phyloP scores from a whole-genome alignment of 1,140 invertebrate species.

The Anoplolepis gracilipes region DNA sequence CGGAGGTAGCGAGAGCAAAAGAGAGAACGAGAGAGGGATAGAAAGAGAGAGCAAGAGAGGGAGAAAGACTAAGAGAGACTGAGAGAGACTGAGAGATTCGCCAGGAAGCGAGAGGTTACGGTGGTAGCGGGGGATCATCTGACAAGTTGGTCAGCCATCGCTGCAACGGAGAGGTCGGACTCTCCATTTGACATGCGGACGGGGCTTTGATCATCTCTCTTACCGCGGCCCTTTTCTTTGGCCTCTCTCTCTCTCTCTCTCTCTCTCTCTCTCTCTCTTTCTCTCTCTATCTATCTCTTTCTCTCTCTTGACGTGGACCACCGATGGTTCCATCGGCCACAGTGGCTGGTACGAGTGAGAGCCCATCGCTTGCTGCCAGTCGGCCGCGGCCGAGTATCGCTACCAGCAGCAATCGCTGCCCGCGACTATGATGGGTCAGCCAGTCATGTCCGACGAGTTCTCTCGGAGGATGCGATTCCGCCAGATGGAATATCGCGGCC shows the following conservation, averaged over 20 bases:
- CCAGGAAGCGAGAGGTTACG: constrained; percentile 46
- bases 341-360: constrained; percentile 6
- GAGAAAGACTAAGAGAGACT: constrained; percentile 7
- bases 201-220: constrained; percentile 77
- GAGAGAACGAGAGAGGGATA: not conserved
- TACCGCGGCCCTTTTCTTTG: constrained; percentile 63
- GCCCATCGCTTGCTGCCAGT: constrained; percentile 12
- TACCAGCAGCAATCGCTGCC: constrained; percentile 53
- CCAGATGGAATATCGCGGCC: constrained; percentile 75
- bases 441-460: constrained; percentile 70
- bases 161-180: constrained; percentile 69
- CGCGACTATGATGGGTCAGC: constrained; percentile 73
- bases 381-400: constrained; percentile 23
- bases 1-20: constrained; percentile 22
- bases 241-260: constrained; percentile 16
- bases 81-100: constrained; percentile 4
- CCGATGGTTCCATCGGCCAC: constrained; percentile 40
- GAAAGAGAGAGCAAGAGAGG: too few species aligned
- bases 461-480: constrained; percentile 76
- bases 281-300: constrained; percentile 16
- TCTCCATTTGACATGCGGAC: constrained; percentile 76
- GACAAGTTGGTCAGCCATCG: constrained; percentile 70
- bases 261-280: not conserved
- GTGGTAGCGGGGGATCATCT: constrained; percentile 69
- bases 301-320: constrained; percentile 36